These are phyloP conservation scores for Patella caerulea DNA, from an alignment of 2,888 invertebrate genomes.

Conservation along the genomic window DNA sequence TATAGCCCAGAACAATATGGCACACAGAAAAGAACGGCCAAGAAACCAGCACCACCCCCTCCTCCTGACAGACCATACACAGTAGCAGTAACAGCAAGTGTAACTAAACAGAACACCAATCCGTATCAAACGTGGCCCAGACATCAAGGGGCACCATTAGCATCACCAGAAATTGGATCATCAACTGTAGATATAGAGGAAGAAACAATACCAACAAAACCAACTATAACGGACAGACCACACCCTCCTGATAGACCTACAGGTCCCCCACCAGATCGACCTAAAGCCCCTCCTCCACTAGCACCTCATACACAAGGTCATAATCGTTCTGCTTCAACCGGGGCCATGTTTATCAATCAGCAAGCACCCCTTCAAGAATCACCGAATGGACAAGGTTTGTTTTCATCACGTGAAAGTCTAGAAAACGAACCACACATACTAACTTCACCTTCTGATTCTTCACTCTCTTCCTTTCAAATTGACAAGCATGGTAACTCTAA, in stretches of 20 bases:
- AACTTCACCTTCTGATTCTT: constrained; percentile 37
- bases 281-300: constrained; percentile 52
- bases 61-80: constrained; percentile 58
- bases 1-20: constrained; percentile 41
- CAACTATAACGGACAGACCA: constrained; percentile 37
- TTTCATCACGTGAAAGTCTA: constrained; percentile 22
- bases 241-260: constrained; percentile 36
- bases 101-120: constrained; percentile 34
- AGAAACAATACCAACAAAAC: constrained; percentile 19
- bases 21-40: constrained; percentile 36
- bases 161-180: constrained; percentile 20
- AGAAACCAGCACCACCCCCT: constrained; percentile 62
- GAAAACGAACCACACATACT: constrained; percentile 18
- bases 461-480: constrained; percentile 19
- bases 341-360: constrained; percentile 33
- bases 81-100: constrained; percentile 56
- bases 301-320: constrained; percentile 45
- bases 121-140: constrained; percentile 49
- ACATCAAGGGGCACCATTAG: constrained; percentile 19
- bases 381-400: constrained; percentile 21
- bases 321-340: constrained; percentile 60
- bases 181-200: constrained; percentile 14
- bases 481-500: background rate
- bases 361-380: constrained; percentile 1
- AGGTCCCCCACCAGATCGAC: constrained; percentile 47